phyloP scores from a whole-genome alignment of 1,140 invertebrate species.

The Pseudomyrmex flavicornis region DNA sequence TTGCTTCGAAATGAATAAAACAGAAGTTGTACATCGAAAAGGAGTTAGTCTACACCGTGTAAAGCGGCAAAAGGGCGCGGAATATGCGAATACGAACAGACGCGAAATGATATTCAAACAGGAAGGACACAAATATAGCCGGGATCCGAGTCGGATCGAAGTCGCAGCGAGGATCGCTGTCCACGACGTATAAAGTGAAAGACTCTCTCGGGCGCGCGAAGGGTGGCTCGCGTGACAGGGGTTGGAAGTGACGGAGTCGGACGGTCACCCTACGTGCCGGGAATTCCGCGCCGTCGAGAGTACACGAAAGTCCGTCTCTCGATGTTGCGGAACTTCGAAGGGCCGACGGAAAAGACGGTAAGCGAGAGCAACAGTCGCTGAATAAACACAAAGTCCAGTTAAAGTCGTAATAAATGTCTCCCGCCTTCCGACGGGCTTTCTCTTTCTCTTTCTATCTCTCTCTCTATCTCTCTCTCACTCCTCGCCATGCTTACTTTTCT shows the following conservation, averaged over 20 bases:
- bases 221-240: slow-evolving; percentile 70
- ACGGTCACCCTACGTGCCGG: slow-evolving; percentile 80
- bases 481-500: slow-evolving; percentile 76
- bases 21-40: slow-evolving; percentile 12
- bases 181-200: slow-evolving; percentile 84
- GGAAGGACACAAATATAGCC: slow-evolving; percentile 17
- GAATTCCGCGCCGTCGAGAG: slow-evolving; percentile 69
- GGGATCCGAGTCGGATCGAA: slow-evolving; percentile 40
- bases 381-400: slow-evolving; percentile 85
- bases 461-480: neutral
- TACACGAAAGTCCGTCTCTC: slow-evolving; percentile 51
- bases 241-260: slow-evolving; percentile 71
- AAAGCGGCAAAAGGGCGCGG: slow-evolving; percentile 39
- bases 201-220: slow-evolving; percentile 72
- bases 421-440: slow-evolving; percentile 78
- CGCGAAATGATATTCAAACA: slow-evolving; percentile 79
- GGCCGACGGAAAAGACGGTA: slow-evolving; percentile 50
- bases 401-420: slow-evolving; percentile 85
- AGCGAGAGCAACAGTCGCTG: slow-evolving; percentile 83
- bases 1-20: neutral
- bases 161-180: slow-evolving; percentile 80
- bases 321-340: slow-evolving; percentile 61
- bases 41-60: neutral
- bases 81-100: slow-evolving; percentile 68
- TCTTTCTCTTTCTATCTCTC: slow-evolving; percentile 31